Evolutionary conservation across 2,888 invertebrate species (phyloP).

Genomic region (Odiellus spinosus): DNA sequence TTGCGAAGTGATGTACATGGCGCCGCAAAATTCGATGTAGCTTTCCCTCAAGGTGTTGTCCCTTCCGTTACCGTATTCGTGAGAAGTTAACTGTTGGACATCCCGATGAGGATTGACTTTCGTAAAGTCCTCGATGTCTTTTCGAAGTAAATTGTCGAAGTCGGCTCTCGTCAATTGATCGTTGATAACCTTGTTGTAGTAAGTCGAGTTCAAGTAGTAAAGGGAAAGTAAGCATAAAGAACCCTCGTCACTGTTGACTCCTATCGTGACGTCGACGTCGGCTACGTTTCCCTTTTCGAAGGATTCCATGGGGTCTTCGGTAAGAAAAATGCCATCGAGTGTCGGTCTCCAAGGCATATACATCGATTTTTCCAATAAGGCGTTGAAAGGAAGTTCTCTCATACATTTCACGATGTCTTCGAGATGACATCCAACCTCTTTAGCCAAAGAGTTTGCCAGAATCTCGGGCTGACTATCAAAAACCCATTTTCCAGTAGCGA

Average conservation of each 20-base stretch:
- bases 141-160: slow-evolving; percentile 8
- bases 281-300: slow-evolving; percentile 11
- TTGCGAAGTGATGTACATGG: slow-evolving; percentile 15
- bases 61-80: slow-evolving; percentile 2
- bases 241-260: slow-evolving; percentile 23
- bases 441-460: slow-evolving; percentile 12
- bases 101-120: slow-evolving; percentile 3
- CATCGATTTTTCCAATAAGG: slow-evolving; percentile 17
- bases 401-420: slow-evolving; percentile 16
- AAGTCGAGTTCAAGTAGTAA: slow-evolving; percentile 12
- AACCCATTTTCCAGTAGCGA: slow-evolving; percentile 21
- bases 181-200: slow-evolving; percentile 16
- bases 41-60: neutral
- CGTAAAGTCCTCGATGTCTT: slow-evolving; percentile 7
- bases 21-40: slow-evolving; percentile 17
- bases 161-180: slow-evolving; percentile 12
- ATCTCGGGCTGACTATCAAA: slow-evolving; percentile 18
- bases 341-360: slow-evolving; percentile 23
- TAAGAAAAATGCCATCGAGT: slow-evolving; percentile 21
- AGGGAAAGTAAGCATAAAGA: slow-evolving; percentile 21
- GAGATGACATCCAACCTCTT: neutral
- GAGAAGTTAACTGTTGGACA: slow-evolving; percentile 5
- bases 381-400: slow-evolving; percentile 13
- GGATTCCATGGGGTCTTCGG: slow-evolving; percentile 18
- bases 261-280: slow-evolving; percentile 21